Base-by-base conservation (phyloP, 2,888 invertebrate species). In the Aproaerema taeniolella region DNA sequence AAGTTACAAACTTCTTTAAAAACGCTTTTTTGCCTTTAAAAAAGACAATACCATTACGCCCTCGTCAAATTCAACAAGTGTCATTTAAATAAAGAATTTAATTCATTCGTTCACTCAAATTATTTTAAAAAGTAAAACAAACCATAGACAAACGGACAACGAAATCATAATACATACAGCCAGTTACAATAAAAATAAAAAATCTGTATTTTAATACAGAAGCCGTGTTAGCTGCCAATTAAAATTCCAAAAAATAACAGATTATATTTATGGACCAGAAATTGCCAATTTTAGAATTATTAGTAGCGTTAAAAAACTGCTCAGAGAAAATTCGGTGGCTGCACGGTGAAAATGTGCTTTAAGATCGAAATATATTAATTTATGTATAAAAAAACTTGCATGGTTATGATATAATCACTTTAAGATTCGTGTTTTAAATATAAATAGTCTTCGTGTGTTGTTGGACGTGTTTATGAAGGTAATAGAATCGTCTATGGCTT, bases 271-370 rank as follows among this genome's bases (percentile, higher is more conserved):
- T 60, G 67, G 79, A 80, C 79, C 72, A 80, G 58, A 53, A 55
- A 62, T 65, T 76, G 76, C 81, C 77, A 80, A 79, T 71, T 67
- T 71, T 78, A 73, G 67, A 58, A 52, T 6, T 53, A 46, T 53
- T 55, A 52, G 53, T 58, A 59, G 50, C 50, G 52, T 51, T 29
- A 31, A 26, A 46, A 38, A 49, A 56, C 53, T 53, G 58, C 58
- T 61, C 58, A 56, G 39, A 38, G 38, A 45, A 31, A 34, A 30
- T 31, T 32, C 55, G 55, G 58, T 51, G 58, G 48, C 49, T 42
- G 50, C 55, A 53, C 50, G 52, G 41, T 50, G 42, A 17, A 46
- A 41, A 38, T 45, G 53, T 53, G 58, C 56, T 61, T 58, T 58
- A 58, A 55, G 32, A 45, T 42, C 41, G n/a, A n/a, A 31, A 32